Base-by-base conservation (phyloP, 2,113 vertebrate genomes). In the Tamias sibiricus region DNA sequence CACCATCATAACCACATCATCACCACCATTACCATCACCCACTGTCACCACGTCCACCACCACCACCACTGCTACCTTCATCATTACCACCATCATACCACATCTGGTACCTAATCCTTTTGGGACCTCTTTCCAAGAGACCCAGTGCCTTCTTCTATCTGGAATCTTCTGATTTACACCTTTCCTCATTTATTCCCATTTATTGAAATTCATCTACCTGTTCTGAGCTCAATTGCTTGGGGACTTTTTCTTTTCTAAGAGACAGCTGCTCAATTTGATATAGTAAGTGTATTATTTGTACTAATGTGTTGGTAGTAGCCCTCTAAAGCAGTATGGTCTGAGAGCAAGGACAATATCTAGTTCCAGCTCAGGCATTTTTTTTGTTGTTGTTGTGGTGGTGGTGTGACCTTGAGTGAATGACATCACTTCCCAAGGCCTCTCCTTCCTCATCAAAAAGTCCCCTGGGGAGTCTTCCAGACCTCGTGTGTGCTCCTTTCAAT, bases 11-110 rank as follows among this genome's bases (percentile, higher is more conserved):
- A 24, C 26, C 17, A 44, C 26, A 35, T 0, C 12, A n/a, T 3
- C 2, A 44, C 14, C 32, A 42, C 2, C 8, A 11, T 4, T 49
- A 71, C 0, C 13, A 66, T 1, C 24, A 24, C 1, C 2, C 16
- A 24, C 3, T 28, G n/a, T 4, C 44, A 54, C 26, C 32, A 35
- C 4, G 8, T 19, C 19, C 24, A 75, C 9, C 16, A 79, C 9
- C 35, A 86, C 10, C 20, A 24, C 35, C 12, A 44, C 24, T 4
- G 3, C 22, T 16, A 10, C 1, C 2, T 40, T 7, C 32, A 35
- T 0, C 17, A 42, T 3, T 2, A 44, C 10, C 32, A 42, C 2
- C 12, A 11, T 4, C 30, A 75, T 2, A 32, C 8, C 14, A 26
- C 32, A 32, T 30, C 14, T 82, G 47, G 4, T 32, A 42, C 54